phyloP scores from a whole-genome alignment of 2,797 vertebrate genomes.

The Dallia pectoralis region DNA sequence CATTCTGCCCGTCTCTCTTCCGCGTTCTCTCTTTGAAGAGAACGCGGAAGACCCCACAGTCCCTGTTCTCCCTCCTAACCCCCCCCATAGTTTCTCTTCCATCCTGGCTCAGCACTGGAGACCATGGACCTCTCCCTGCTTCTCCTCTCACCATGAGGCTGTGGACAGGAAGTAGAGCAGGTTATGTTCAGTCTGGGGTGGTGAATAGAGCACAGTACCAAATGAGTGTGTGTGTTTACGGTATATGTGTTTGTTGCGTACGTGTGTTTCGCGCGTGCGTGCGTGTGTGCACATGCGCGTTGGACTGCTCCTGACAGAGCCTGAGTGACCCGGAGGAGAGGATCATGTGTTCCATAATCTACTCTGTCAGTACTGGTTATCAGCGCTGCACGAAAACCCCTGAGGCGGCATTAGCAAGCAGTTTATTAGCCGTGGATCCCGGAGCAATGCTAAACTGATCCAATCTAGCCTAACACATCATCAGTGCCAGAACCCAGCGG shows the following conservation, averaged over 20 bases:
- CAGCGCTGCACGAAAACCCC: constrained; percentile 10
- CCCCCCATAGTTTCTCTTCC: too few species aligned
- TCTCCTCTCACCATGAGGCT: not conserved
- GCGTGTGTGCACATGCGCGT: not conserved
- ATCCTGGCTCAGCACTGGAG: not conserved
- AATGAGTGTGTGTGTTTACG: not conserved
- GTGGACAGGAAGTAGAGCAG: not conserved
- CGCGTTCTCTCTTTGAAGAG: constrained; percentile 11
- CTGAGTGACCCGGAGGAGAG: not conserved
- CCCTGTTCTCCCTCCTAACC: not conserved
- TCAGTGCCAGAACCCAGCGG: constrained; percentile 19
- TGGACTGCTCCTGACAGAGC: not conserved
- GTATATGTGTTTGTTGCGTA: too few species aligned
- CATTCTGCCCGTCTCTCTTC: constrained; percentile 12
- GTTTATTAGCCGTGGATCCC: constrained; percentile 4
- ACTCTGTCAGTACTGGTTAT: not conserved
- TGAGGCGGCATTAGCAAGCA: constrained; percentile 3
- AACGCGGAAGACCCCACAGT: not conserved
- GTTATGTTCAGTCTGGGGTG: constrained; percentile 3
- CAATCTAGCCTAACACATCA: constrained; percentile 12
- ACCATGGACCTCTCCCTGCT: too few species aligned
- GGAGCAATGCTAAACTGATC: not conserved
- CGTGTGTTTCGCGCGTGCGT: too few species aligned
- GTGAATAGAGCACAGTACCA: not conserved
- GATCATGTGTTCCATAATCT: constrained; percentile 1